Evolutionary conservation across 2,113 vertebrate species (phyloP), one percentile per base, ranked within the genome.

Genomic region (Arvicanthis niloticus): DNA sequence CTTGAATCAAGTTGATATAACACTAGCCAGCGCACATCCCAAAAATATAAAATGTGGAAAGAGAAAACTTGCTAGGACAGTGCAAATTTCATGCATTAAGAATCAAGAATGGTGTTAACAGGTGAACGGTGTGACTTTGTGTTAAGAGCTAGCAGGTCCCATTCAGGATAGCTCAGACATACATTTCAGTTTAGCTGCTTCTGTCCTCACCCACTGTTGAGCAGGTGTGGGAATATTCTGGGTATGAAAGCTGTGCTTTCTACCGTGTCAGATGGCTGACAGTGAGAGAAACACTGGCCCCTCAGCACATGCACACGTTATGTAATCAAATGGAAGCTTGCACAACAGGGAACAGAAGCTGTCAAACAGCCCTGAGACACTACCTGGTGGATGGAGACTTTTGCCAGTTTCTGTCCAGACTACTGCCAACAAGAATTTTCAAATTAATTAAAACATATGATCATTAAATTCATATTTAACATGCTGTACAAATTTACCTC

Each of bases 381-480:
- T 91, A 87, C 76, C 89, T 75, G 68, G 45, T 58, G 45, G 68
- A 62, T 24, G 21, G 89, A 77, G 2, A 86, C 58, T 60, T 89
- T 72, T 70, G 51, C 82, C 96, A 89, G 87, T 65, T 97, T 78
- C 81, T 92, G 5, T 89, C 67, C 19, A 65, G 53, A 89, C n/a
- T 88, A 95, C 82, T 96, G 87, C 67, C 91, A 95, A 87, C 60
- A 92, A 82, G 73, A 95, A 72, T 93, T 96, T 96, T 95, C 77
- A 93, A 96, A 95, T 95, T 96, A 97, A 97, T 96, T 94, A 91
- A 95, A 97, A 97, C 89, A 97, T 82, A 86, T 72, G 89, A 58
- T 65, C 91, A 75, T 91, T 94, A 80, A 96, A 95, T 94, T 89
- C 60, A 91, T 19, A 91, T 40, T 68, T 88, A 92, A 68, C 78